These are phyloP conservation scores for Polypterus senegalus DNA, from an alignment of 2,113 vertebrate species.

Conservation along the genomic window DNA sequence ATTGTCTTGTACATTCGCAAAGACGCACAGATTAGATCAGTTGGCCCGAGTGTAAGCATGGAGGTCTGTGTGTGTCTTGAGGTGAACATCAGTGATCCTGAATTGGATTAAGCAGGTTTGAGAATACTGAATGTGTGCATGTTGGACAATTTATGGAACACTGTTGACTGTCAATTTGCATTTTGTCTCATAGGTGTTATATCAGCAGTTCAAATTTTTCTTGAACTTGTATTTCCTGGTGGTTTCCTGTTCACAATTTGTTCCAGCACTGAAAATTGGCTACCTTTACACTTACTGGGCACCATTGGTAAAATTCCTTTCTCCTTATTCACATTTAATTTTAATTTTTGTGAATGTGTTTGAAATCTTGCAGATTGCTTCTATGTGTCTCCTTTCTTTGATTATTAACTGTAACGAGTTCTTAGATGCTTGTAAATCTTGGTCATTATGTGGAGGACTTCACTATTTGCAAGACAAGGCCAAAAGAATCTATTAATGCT, in stretches of 20 bases:
- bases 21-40: too few species aligned
- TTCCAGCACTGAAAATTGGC: constrained; percentile 85
- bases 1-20: too few species aligned
- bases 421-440: too few species aligned
- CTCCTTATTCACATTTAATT: background rate
- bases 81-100: too few species aligned
- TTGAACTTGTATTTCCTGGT: constrained; percentile 96
- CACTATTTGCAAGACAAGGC: too few species aligned
- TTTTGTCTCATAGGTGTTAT: constrained; percentile 74
- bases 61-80: too few species aligned
- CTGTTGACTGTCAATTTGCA: constrained; percentile 14
- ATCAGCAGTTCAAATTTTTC: constrained; percentile 99
- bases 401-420: too few species aligned
- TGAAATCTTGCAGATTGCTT: background rate
- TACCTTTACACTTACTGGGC: constrained; percentile 98
- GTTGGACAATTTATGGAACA: background rate
- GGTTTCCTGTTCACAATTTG: constrained; percentile 94
- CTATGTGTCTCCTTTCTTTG: too few species aligned
- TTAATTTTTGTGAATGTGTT: background rate
- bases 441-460: too few species aligned
- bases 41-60: too few species aligned
- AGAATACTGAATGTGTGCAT: background rate
- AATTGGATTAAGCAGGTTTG: too few species aligned
- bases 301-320: constrained; percentile 71
- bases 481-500: too few species aligned